A percentile compares a stretch with the other conserved stretches of the same genome.
These are phyloP conservation scores for Latheticus oryzae DNA, from an alignment of 2,888 invertebrate genomes.

Conservation along the genomic window DNA sequence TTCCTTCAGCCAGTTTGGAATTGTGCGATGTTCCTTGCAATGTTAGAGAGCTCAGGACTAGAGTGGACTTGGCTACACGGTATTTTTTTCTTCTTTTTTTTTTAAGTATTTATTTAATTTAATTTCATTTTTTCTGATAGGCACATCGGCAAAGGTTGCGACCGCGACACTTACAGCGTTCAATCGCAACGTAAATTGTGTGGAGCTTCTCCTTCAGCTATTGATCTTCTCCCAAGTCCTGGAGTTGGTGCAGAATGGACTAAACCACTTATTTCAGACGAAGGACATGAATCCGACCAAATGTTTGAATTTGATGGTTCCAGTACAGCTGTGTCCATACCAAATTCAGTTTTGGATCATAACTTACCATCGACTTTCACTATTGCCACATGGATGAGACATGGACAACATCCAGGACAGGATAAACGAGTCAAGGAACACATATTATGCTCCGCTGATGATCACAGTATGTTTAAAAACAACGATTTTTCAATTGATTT, in stretches of 20 bases:
- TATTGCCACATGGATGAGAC: constrained; percentile 94
- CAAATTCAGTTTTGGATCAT: constrained; percentile 80
- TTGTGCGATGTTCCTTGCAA: constrained; percentile 73
- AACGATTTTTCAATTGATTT: not conserved
- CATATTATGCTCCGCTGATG: constrained; percentile 96
- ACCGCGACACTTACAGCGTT: constrained; percentile 91
- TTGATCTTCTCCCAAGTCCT: constrained; percentile 88
- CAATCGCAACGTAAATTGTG: constrained; percentile 87
- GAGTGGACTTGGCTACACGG: constrained; percentile 66
- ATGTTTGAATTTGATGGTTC: constrained; percentile 96
- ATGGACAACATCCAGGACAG: constrained; percentile 80
- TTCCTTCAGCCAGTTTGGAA: constrained; percentile 80
- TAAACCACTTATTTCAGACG: constrained; percentile 83
- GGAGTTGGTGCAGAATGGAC: constrained; percentile 86
- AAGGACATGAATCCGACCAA: constrained; percentile 86
- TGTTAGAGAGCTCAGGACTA: constrained; percentile 67
- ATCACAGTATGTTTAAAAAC: constrained; percentile 81
- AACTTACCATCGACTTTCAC: constrained; percentile 86
- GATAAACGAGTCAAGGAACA: constrained; percentile 96
- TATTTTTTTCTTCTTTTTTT: constrained; percentile 12
- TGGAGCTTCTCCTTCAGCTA: constrained; percentile 84
- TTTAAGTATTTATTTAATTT: not conserved
- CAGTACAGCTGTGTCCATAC: constrained; percentile 87
- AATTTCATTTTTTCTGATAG: no score
- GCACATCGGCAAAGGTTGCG: constrained; percentile 96